Evolutionary conservation across 2,888 invertebrate species (phyloP).

Genomic region (Merodon equestris): DNA sequence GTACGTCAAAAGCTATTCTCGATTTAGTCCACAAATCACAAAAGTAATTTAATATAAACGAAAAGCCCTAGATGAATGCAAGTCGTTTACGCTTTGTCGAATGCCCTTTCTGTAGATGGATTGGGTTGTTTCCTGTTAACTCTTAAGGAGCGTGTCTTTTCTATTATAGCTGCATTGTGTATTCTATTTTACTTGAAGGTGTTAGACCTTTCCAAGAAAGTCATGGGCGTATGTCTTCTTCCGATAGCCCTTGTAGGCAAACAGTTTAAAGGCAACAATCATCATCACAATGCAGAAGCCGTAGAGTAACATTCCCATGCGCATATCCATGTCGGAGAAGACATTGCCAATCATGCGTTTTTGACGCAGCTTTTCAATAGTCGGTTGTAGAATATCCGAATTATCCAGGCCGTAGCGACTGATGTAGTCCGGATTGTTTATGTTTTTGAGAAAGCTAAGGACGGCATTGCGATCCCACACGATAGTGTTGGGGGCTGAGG

Average conservation of each 20-base stretch:
- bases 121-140: no score
- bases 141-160: constrained; percentile 23
- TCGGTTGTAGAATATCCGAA: constrained; percentile 72
- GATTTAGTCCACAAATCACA: constrained; percentile 32
- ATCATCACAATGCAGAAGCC: constrained; percentile 87
- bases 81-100: no score
- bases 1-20: not conserved
- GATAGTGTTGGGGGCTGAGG: constrained; percentile 25
- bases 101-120: no score
- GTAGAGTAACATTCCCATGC: constrained; percentile 88
- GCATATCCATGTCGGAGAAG: constrained; percentile 82
- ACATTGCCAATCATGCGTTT: constrained; percentile 76
- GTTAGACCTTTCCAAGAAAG: constrained; percentile 85
- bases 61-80: no score
- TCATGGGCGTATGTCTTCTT: constrained; percentile 87
- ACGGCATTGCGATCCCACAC: constrained; percentile 76
- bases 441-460: constrained; percentile 75
- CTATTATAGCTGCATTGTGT: constrained; percentile 20
- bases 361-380: constrained; percentile 72
- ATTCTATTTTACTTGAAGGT: constrained; percentile 18
- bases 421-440: constrained; percentile 75
- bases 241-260: constrained; percentile 83
- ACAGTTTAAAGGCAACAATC: constrained; percentile 87
- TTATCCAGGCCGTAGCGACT: constrained; percentile 75
- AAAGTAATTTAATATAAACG: not conserved